These are phyloP conservation scores for Grammatotria lemairii DNA, from an alignment of 2,113 vertebrate species.

Conservation along the genomic window DNA sequence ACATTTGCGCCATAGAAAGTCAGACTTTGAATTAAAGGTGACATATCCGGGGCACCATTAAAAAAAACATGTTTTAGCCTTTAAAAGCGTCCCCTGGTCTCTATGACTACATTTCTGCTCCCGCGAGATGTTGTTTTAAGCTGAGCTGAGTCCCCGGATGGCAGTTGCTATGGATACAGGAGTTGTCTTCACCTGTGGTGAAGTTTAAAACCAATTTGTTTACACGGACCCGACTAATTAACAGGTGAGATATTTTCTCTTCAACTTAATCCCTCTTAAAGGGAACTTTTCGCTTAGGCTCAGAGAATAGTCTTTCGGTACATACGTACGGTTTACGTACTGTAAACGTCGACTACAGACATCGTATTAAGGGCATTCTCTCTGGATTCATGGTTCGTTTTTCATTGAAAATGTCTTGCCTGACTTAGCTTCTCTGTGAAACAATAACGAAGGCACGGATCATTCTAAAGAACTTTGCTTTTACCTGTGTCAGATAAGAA, in stretches of 20 bases:
- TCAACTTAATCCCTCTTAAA: background rate
- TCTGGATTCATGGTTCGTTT: background rate
- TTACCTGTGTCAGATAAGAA: background rate
- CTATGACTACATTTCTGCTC: background rate
- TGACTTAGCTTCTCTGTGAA: background rate
- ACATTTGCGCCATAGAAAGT: background rate
- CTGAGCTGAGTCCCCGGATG: rapidly evolving
- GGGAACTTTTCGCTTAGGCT: background rate
- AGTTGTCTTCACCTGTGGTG: background rate
- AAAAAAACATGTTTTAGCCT: background rate
- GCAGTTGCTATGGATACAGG: conserved; percentile 39
- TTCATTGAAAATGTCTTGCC: background rate
- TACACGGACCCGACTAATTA: background rate
- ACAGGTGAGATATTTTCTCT: conserved; percentile 6
- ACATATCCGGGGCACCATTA: background rate
- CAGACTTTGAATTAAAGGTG: background rate
- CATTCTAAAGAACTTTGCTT: background rate
- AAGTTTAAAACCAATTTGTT: background rate
- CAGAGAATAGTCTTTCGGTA: background rate
- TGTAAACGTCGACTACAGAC: background rate
- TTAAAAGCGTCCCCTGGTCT: background rate
- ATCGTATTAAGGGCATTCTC: background rate
- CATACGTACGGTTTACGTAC: background rate
- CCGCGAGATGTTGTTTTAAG: conserved; percentile 30
- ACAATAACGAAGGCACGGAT: background rate